A percentile compares a stretch with the other conserved stretches of the same genome.
phyloP scores from a whole-genome alignment of 2,113 vertebrate species.

The Gallinago undulata region DNA sequence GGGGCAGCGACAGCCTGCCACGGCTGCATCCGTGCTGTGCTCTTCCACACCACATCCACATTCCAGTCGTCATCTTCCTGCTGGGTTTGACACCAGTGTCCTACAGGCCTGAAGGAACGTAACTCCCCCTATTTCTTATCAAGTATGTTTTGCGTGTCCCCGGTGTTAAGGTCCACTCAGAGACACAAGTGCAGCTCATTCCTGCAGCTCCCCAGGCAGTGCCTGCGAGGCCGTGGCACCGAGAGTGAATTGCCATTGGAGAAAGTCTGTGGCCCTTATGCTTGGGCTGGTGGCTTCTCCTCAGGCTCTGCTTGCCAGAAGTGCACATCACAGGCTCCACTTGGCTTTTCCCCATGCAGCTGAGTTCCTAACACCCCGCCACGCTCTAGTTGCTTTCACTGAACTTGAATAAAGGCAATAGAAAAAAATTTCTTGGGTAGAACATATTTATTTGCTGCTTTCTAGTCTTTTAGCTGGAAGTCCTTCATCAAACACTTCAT shows the following conservation, averaged over 20 bases:
- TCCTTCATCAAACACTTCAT: background rate
- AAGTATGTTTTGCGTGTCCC: background rate
- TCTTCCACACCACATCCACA: background rate
- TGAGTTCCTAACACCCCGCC: background rate
- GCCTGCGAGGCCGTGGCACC: background rate
- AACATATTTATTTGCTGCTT: background rate
- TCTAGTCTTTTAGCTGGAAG: background rate
- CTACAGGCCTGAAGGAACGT: background rate
- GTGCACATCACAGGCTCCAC: background rate
- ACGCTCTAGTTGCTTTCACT: accelerated
- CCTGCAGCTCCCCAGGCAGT: background rate
- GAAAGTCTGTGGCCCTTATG: background rate
- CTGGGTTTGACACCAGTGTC: background rate
- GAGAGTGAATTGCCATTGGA: background rate
- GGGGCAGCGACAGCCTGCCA: background rate
- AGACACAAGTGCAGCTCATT: background rate
- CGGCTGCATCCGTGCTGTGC: background rate
- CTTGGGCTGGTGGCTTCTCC: background rate
- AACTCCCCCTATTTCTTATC: background rate
- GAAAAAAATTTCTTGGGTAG: background rate
- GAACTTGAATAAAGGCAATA: background rate
- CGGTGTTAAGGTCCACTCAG: accelerated
- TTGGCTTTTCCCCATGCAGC: background rate
- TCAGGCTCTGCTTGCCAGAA: background rate
- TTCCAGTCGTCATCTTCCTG: background rate